Base-by-base conservation (phyloP, 1,140 invertebrate species). In the Lepidurus packardi region DNA sequence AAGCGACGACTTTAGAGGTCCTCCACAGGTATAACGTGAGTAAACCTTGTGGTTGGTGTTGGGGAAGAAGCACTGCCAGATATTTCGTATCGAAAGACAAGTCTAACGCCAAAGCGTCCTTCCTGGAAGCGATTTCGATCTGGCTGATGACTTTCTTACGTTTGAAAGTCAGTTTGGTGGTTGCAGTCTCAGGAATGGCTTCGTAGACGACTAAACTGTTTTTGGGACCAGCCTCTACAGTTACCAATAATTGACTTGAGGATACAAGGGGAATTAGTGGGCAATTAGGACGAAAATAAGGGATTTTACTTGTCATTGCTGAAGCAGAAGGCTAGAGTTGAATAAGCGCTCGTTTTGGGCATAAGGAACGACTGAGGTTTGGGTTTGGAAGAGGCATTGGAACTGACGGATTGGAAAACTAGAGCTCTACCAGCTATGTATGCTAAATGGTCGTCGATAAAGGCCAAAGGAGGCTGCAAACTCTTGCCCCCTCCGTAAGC, bases 1-100 rank as follows among this genome's bases (percentile, higher is more conserved):
- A 78, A 7, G 78, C 78, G 9, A 78, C n/a, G 44, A 73, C 45
- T 78, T 78, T 78, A n/a, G 73, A 73, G 21, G 78, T 78, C 34
- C 78, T 73, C 78, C 78, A 78, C 41, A 78, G 73, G 73, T 78
- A 78, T 44, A 78, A 24, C 43, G 73, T 43, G 43, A 78, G 41
- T 7, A 74, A 78, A 42, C 45, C 73, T 43, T 44, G 43, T 2
- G 73, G 43, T 7, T 42, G 42, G 21, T 74, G 73, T 45, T 78
- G 73, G 13, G 78, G 78, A 11, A 78, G 73, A 1, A 78, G 41
- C 2, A 73, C 2, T 11, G 78, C 78, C 11, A 78, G 43, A 11
- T 75, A 47, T 74, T 78, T 78, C 5, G 41, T 45, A 53, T 78
- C 78, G 16, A 21, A 73, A n/a, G 78, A 78, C n/a, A 78, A 78